These are phyloP conservation scores for Cotesia glomerata DNA, from an alignment of 1,140 invertebrate genomes.

Conservation along the genomic window DNA sequence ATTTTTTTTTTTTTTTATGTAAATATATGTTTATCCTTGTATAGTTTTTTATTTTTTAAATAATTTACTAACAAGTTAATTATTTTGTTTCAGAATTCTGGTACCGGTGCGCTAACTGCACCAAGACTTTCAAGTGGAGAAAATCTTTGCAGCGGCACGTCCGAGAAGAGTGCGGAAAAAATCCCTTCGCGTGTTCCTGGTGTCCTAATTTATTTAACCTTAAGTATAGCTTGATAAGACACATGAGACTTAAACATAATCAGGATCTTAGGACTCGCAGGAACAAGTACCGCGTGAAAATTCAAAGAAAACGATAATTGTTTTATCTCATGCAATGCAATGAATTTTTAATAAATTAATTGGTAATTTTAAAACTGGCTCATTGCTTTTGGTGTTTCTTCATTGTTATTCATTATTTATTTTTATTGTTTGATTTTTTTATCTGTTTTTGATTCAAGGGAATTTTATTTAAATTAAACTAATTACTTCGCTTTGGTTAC, in stretches of 20 bases:
- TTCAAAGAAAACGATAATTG: neutral
- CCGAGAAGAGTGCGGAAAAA: conserved; percentile 64
- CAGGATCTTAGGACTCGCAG: conserved; percentile 26
- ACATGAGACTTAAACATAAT: conserved; percentile 27
- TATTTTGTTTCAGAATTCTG: conserved; percentile 34
- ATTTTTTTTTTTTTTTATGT: conserved; percentile 10
- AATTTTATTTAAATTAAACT: neutral
- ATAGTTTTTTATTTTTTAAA: neutral
- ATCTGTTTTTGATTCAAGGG: neutral
- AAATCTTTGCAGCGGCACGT: conserved; percentile 66
- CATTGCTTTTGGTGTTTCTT: neutral
- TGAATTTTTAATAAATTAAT: neutral
- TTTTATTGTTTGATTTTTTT: neutral
- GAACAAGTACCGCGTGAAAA: neutral
- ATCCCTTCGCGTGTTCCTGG: conserved; percentile 48
- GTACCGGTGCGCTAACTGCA: conserved; percentile 49
- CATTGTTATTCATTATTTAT: neutral
- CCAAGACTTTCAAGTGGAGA: conserved; percentile 67
- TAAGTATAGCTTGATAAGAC: conserved; percentile 22
- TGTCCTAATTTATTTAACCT: conserved; percentile 40
- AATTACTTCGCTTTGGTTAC: conserved; percentile 28
- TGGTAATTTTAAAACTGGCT: neutral
- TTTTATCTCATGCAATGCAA: neutral
- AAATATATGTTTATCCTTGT: neutral
- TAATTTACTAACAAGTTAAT: neutral